phyloP scores from a whole-genome alignment of 1,140 invertebrate species.

The Ctenoplectra terminalis region DNA sequence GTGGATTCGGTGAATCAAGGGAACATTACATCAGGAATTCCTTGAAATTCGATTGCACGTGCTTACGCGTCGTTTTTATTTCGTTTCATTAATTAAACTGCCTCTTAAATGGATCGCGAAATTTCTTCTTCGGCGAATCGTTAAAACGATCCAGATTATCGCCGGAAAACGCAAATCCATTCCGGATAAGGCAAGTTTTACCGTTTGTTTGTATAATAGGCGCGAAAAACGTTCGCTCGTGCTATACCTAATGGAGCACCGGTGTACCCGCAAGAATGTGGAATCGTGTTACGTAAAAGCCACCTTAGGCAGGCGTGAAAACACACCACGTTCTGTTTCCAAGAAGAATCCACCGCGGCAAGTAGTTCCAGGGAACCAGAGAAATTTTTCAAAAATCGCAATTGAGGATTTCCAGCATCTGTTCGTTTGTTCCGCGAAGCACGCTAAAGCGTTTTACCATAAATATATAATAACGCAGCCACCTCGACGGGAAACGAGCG shows the following conservation, averaged over 20 bases:
- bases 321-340: constrained; percentile 63
- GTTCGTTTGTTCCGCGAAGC: constrained; percentile 50
- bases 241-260: constrained; percentile 29
- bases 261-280: constrained; percentile 53
- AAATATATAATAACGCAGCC: constrained; percentile 41
- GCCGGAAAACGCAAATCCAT: neutral
- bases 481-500: neutral
- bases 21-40: neutral
- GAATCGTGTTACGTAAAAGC: constrained; percentile 65
- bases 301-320: constrained; percentile 67
- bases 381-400: constrained; percentile 42
- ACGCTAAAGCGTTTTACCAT: constrained; percentile 42
- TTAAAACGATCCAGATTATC: neutral
- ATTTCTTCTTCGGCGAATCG: neutral
- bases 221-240: constrained; percentile 16
- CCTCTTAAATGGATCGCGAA: neutral
- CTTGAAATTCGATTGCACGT: neutral
- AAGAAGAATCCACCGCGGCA: constrained; percentile 37
- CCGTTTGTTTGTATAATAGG: neutral
- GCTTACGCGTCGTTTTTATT: neutral
- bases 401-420: constrained; percentile 20
- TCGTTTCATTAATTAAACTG: neutral
- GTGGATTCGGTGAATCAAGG: neutral
- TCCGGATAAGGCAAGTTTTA: neutral
- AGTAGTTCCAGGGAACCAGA: constrained; percentile 30